Percentiles rank a stretch among this genome's conserved stretches.
Evolutionary conservation across 2,113 vertebrate species (phyloP).

Genomic region (Pholis gunnellus): DNA sequence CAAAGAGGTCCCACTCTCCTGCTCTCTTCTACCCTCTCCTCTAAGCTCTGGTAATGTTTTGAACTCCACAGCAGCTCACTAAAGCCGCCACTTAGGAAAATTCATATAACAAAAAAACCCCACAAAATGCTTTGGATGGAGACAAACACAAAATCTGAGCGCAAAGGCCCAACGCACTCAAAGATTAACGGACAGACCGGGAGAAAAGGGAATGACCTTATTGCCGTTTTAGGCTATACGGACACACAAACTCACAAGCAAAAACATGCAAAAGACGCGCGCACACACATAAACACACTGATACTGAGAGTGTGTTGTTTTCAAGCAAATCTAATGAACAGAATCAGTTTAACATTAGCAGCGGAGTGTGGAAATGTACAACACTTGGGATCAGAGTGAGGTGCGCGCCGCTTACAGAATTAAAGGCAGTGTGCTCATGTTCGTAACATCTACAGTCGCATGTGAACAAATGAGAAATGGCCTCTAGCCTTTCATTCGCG

Average conservation of each 20-base stretch:
- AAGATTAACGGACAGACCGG: slow-evolving; percentile 54
- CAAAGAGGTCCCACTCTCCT: slow-evolving; percentile 33
- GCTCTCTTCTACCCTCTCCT: slow-evolving; percentile 23
- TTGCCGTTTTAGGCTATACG: background rate
- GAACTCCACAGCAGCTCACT: slow-evolving; percentile 49
- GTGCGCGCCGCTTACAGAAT: slow-evolving; percentile 34
- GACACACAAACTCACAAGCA: background rate
- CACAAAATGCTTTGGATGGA: slow-evolving; percentile 33
- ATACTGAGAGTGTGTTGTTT: slow-evolving; percentile 12
- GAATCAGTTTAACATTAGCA: slow-evolving; percentile 36
- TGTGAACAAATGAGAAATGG: background rate
- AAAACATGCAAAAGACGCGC: background rate
- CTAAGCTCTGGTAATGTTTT: slow-evolving; percentile 51
- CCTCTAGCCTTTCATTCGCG: slow-evolving; percentile 5
- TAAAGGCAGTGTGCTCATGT: slow-evolving; percentile 7
- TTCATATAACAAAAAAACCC: slow-evolving; percentile 56
- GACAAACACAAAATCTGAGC: slow-evolving; percentile 46
- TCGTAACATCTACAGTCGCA: slow-evolving; percentile 5
- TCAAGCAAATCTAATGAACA: slow-evolving; percentile 24
- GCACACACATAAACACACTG: background rate
- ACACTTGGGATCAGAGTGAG: slow-evolving; percentile 22
- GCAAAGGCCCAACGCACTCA: slow-evolving; percentile 10
- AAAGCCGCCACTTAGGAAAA: slow-evolving; percentile 58
- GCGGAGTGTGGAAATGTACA: slow-evolving; percentile 13
- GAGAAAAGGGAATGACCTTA: slow-evolving; percentile 61